These are phyloP conservation scores for Philereme vetulata DNA, from an alignment of 2,888 invertebrate genomes.

Conservation along the genomic window DNA sequence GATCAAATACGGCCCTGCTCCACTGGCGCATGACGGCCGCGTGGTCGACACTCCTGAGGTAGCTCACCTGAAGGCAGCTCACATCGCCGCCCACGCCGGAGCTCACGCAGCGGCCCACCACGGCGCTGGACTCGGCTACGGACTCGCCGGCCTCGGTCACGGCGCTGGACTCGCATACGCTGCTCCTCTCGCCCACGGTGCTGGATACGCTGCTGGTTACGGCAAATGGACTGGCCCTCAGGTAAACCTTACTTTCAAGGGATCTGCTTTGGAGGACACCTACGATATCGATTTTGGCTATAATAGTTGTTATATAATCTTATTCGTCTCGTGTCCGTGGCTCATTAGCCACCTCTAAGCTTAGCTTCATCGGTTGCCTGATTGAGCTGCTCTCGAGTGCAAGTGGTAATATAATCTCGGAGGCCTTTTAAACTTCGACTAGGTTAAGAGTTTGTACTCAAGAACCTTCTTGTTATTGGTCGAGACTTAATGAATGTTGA, in stretches of 20 bases:
- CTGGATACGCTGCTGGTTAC: slow-evolving; percentile 71
- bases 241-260: slow-evolving; percentile 38
- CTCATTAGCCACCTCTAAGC: too few species aligned
- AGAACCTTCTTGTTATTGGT: too few species aligned
- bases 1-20: slow-evolving; percentile 78
- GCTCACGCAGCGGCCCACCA: slow-evolving; percentile 62
- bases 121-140: slow-evolving; percentile 48
- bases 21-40: slow-evolving; percentile 78
- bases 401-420: too few species aligned
- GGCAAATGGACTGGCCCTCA: slow-evolving; percentile 77
- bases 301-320: too few species aligned
- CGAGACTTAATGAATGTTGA: too few species aligned
- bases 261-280: too few species aligned
- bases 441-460: too few species aligned
- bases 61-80: slow-evolving; percentile 83
- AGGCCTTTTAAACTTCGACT: too few species aligned
- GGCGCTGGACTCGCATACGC: slow-evolving; percentile 44
- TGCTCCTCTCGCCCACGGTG: slow-evolving; percentile 44
- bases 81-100: slow-evolving; percentile 75
- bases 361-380: too few species aligned
- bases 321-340: too few species aligned
- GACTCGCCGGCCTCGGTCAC: slow-evolving; percentile 45
- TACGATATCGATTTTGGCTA: too few species aligned
- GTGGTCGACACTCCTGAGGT: slow-evolving; percentile 82
- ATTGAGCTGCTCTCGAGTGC: too few species aligned